Conservation (phyloP, 2,888 invertebrate species). For the Drosophila buzzatii region DNA sequence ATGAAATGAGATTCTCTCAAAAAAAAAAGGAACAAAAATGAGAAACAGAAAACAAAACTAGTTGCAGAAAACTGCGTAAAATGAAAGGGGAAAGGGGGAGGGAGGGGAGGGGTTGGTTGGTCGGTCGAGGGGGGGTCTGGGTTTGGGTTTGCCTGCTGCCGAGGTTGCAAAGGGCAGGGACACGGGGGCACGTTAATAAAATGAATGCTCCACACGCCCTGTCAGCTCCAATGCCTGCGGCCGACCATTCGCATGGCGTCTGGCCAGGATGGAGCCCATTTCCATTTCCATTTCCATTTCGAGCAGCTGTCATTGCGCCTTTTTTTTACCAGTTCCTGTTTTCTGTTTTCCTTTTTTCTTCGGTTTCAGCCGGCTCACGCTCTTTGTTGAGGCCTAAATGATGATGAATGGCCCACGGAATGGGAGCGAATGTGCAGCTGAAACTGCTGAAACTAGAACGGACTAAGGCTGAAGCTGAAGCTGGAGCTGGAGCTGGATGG, state of each 20-base stretch:
- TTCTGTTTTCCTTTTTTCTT: slow-evolving; percentile 9
- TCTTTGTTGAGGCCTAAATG: slow-evolving; percentile 57
- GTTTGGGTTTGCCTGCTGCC: too few species aligned
- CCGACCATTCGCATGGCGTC: slow-evolving; percentile 22
- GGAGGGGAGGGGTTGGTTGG: too few species aligned
- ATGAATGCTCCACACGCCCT: slow-evolving; percentile 27
- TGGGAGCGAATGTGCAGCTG: slow-evolving; percentile 23
- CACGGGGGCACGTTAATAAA: slow-evolving; percentile 45
- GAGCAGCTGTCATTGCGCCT: slow-evolving; percentile 39
- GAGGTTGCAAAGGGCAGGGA: slow-evolving; percentile 3
- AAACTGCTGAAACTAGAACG: slow-evolving; percentile 15
- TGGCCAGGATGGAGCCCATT: slow-evolving; percentile 28
- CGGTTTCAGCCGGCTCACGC: slow-evolving; percentile 8
- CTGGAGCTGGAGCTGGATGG: not conserved
- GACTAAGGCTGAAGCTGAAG: not conserved
- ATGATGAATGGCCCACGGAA: slow-evolving; percentile 66
- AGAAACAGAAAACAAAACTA: not conserved
- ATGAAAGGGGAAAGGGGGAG: not conserved
- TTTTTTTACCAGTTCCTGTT: slow-evolving; percentile 8
- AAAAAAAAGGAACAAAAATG: too few species aligned
- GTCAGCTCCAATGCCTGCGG: slow-evolving; percentile 32
- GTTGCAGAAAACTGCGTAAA: slow-evolving; percentile 16
- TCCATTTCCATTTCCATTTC: slow-evolving; percentile 42
- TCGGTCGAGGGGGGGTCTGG: too few species aligned
- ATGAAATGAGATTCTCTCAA: slow-evolving; percentile 8